These are phyloP conservation scores for Cynopterus brachyotis DNA, from an alignment of 2,113 vertebrate species.

Conservation along the genomic window DNA sequence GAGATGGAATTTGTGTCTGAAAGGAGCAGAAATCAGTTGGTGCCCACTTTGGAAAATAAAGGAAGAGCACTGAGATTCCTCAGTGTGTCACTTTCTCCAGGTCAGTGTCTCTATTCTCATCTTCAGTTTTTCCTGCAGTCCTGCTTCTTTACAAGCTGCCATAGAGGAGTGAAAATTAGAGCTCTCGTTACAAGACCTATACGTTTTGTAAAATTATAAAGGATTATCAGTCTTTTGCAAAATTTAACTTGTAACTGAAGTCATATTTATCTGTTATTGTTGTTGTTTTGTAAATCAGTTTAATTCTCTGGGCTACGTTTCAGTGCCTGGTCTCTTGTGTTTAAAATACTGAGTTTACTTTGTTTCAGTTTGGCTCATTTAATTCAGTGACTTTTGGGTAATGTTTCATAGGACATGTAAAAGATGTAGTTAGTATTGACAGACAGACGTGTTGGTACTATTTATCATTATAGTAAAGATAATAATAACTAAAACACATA, in stretches of 20 bases:
- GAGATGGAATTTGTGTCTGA: neutral
- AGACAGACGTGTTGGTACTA: neutral
- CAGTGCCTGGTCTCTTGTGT: neutral
- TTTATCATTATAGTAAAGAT: neutral
- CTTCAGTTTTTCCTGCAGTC: neutral
- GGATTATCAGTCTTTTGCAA: neutral
- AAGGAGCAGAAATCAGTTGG: neutral
- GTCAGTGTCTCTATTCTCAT: neutral
- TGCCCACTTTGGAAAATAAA: neutral
- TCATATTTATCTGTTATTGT: neutral
- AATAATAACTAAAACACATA: neutral
- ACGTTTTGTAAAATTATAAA: neutral
- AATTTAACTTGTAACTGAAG: neutral
- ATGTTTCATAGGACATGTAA: neutral
- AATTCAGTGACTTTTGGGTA: neutral
- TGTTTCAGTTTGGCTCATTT: neutral
- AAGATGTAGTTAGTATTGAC: neutral
- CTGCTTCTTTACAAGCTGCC: neutral
- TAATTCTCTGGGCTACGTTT: neutral
- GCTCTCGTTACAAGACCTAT: neutral
- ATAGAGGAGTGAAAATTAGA: neutral
- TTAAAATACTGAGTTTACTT: neutral
- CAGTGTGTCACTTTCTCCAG: neutral
- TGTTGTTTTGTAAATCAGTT: neutral
- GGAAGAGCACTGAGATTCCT: neutral